Evolutionary conservation across 2,113 vertebrate genomes (phyloP).

Genomic region (Romanogobio albipinnatus): DNA sequence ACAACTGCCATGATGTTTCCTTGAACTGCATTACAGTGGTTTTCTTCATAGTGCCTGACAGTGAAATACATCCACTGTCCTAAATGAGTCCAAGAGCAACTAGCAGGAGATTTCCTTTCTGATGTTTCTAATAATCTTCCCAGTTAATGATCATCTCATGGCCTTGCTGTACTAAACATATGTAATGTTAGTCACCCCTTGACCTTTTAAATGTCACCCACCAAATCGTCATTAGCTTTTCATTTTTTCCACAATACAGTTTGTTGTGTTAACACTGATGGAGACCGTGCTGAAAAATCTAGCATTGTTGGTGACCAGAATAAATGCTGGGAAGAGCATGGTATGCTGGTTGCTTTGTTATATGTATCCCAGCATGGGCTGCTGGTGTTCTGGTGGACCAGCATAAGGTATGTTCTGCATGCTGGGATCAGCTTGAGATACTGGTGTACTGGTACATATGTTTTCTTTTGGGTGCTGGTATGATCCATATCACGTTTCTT

Average conservation of each 20-base stretch:
- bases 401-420: no score
- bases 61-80: conserved; percentile 1
- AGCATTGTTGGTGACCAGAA: no score
- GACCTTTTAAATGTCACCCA: conserved; percentile 53
- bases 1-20: conserved; percentile 55
- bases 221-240: conserved; percentile 26
- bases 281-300: no score
- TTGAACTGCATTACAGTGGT: conserved; percentile 44
- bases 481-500: no score
- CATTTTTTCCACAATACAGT: conserved; percentile 19
- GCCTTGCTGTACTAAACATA: conserved; percentile 40
- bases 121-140: conserved; percentile 39
- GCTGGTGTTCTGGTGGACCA: no score
- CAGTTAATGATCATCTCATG: conserved; percentile 40
- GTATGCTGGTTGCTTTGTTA: no score
- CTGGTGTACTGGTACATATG: no score
- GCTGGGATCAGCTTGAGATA: no score
- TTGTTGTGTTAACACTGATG: not conserved
- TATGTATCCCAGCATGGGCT: no score
- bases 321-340: no score
- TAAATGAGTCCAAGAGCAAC: conserved; percentile 44
- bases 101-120: conserved; percentile 40
- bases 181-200: conserved; percentile 36
- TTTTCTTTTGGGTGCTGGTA: no score
- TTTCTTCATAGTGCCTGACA: not conserved